Evolutionary conservation across 1,140 invertebrate genomes (phyloP), one percentile per base, ranked within the genome.

Genomic region (Tetramorium parvispinum): DNA sequence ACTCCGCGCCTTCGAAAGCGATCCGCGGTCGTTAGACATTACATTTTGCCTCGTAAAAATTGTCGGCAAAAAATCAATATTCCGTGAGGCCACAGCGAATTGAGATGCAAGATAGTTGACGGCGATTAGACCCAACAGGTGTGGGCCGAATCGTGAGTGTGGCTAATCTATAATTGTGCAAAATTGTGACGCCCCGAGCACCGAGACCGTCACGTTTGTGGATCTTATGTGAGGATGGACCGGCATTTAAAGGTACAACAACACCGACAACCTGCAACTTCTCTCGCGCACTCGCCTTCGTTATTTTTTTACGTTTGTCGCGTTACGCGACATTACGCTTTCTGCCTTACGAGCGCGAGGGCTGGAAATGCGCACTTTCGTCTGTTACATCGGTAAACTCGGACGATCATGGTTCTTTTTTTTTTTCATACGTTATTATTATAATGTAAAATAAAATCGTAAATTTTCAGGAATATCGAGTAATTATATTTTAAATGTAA

Each of bases 41-140:
- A 51, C 24, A 63, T 83, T 65, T 46, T 57, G 55, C 49, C 11
- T 61, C 43, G 57, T 70, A 70, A 86, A 82, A 73, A 85, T 66
- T 27, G 37, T 37, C 65, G n/a, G 63, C 83, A 92, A 92, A 92
- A 91, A 91, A 91, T 92, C 89, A 90, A 92, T 92, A 90, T 88
- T 87, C 71, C 77, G 81, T 46, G 70, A 70, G 46, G 85, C 86
- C 85, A 88, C 85, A 70, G 82, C 86, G 91, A 88, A 92, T 92
- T 92, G 91, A 92, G 91, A 92, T 91, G 89, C 89, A 88, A 91
- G 91, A 91, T 83, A 91, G 89, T 91, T 92, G 91, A 91, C 91
- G 91, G 88, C 89, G 91, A 92, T 92, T 91, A 91, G 89, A 78
- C 51, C 83, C 16, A 88, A 87, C 83, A 85, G 86, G 87, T 86